Conservation (phyloP, 2,888 invertebrate genomes). For the Drosophila paramelanica region DNA sequence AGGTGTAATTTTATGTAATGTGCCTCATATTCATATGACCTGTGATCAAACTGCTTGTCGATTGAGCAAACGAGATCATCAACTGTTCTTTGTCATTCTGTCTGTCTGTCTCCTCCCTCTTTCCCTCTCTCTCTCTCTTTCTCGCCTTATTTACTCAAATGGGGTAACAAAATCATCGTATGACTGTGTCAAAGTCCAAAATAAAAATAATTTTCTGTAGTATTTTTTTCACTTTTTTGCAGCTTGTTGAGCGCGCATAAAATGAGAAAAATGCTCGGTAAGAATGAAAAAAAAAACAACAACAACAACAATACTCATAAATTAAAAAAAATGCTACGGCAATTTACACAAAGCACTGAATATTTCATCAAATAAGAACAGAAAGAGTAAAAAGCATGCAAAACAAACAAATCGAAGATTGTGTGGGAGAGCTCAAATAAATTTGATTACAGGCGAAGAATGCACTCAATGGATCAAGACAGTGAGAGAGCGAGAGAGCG, state of each 20-base stretch:
- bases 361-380: slow-evolving; percentile 50
- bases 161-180: slow-evolving; percentile 78
- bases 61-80: slow-evolving; percentile 21
- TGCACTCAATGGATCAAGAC: slow-evolving; percentile 17
- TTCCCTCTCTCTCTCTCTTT: slow-evolving; percentile 4
- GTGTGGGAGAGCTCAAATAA: slow-evolving; percentile 62
- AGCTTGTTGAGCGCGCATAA: slow-evolving; percentile 40
- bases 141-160: slow-evolving; percentile 40
- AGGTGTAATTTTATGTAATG: slow-evolving; percentile 16
- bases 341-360: slow-evolving; percentile 46
- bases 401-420: slow-evolving; percentile 57
- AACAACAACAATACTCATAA: slow-evolving; percentile 29
- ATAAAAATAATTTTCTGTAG: slow-evolving; percentile 64
- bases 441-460: slow-evolving; percentile 56
- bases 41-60: slow-evolving; percentile 23
- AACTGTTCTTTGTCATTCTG: slow-evolving; percentile 28
- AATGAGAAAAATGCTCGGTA: slow-evolving; percentile 54
- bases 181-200: slow-evolving; percentile 81
- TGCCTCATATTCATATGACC: slow-evolving; percentile 35
- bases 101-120: slow-evolving; percentile 13
- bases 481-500: slow-evolving; percentile 13
- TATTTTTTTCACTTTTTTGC: slow-evolving; percentile 38
- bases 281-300: slow-evolving; percentile 55
- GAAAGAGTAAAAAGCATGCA: slow-evolving; percentile 48
- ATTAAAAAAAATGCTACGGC: slow-evolving; percentile 17